These are phyloP conservation scores for Isaurus tuberculatus DNA, from an alignment of 92 coral and sea anemone species.

Conservation along the genomic window DNA sequence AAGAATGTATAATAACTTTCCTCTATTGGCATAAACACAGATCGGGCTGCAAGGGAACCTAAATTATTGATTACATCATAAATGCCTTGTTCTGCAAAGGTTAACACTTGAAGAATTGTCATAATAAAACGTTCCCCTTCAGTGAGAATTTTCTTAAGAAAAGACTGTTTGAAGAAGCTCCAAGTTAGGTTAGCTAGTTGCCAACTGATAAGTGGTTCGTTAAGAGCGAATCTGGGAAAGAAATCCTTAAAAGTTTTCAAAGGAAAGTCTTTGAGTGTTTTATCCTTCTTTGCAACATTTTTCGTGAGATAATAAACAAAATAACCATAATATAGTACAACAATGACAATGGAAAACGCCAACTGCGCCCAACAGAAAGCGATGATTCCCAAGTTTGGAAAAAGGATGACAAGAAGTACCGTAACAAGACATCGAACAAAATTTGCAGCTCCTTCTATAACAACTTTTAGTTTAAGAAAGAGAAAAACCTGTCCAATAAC, in stretches of 20 bases:
- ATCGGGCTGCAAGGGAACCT: conserved; percentile 95
- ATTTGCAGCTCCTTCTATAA: conserved; percentile 96
- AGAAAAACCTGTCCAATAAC: conserved; percentile 88
- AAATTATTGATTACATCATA: conserved; percentile 95
- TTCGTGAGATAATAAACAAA: conserved; percentile 66
- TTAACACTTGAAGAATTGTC: conserved; percentile 92
- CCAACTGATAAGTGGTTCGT: conserved; percentile 69
- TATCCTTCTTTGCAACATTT: conserved; percentile 10
- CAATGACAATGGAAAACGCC: conserved; percentile 78
- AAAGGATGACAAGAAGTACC: conserved; percentile 70
- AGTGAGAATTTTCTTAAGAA: conserved; percentile 92
- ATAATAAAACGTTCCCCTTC: conserved; percentile 98
- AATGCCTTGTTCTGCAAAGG: conserved; percentile 97
- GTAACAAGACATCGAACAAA: conserved; percentile 88
- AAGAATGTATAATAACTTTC: conserved; percentile 97
- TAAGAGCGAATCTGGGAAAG: conserved; percentile 66
- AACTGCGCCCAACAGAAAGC: conserved; percentile 93
- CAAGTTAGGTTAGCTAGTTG: conserved; percentile 85
- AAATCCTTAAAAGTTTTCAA: conserved; percentile 73
- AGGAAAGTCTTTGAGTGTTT: conserved; percentile 71
- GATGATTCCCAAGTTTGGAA: conserved; percentile 87
- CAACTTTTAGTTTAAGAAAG: conserved; percentile 91
- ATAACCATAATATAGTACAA: conserved; percentile 79
- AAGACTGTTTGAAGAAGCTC: conserved; percentile 98
- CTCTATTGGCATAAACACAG: conserved; percentile 95